Percentiles rank a stretch among this genome's conserved stretches.
Evolutionary conservation across 1,140 invertebrate genomes (phyloP).

Genomic region (Cotesia vestalis): DNA sequence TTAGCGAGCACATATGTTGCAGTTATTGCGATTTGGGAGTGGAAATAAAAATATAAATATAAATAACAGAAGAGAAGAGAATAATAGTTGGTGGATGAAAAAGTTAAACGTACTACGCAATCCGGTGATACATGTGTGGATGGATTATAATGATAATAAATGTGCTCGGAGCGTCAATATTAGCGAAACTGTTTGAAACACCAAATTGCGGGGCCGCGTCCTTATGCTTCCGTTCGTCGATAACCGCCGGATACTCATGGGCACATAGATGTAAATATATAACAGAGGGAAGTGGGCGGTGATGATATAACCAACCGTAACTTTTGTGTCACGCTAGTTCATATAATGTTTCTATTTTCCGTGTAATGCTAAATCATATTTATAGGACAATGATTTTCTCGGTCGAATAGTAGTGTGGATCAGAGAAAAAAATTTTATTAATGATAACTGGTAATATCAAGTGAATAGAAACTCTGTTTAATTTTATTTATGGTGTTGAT

Average conservation of each 20-base stretch:
- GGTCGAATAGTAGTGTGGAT: background rate
- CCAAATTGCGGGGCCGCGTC: conserved; percentile 29
- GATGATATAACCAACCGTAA: conserved; percentile 17
- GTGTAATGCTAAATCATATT: background rate
- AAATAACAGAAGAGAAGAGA: background rate
- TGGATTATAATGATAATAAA: too few relatives aligned
- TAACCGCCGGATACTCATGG: conserved; percentile 30
- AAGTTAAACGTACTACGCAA: conserved; percentile 15
- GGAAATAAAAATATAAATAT: conserved; percentile 15
- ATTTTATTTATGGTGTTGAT: too few relatives aligned
- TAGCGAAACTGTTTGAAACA: conserved; percentile 25
- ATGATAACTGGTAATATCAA: too few relatives aligned
- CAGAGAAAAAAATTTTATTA: too few relatives aligned
- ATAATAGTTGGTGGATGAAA: background rate
- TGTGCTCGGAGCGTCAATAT: conserved; percentile 23
- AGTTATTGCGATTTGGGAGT: too few relatives aligned
- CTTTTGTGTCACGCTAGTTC: conserved; percentile 25
- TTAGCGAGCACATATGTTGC: conserved; percentile 5
- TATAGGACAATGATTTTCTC: background rate
- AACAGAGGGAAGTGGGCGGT: conserved; percentile 22
- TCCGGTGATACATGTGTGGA: conserved; percentile 19
- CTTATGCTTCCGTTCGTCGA: conserved; percentile 24
- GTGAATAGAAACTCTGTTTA: too few relatives aligned
- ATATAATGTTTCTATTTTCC: conserved; percentile 8
- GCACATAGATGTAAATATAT: conserved; percentile 13